Percentiles rank a stretch among this genome's conserved stretches.
Evolutionary conservation across 2,888 invertebrate genomes (phyloP).

Genomic region (Macrosoma leucophasiata): DNA sequence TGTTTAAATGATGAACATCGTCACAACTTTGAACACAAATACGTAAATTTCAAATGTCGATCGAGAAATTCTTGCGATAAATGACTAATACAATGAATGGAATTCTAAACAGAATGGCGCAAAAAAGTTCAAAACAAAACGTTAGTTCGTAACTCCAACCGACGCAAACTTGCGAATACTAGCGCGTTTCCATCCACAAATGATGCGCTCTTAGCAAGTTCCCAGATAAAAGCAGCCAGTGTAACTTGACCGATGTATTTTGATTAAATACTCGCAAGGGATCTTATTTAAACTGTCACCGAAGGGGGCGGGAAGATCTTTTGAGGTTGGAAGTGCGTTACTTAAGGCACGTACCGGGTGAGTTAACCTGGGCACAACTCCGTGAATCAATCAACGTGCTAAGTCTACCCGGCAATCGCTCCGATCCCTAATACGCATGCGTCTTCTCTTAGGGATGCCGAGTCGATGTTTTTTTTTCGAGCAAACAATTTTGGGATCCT

Average conservation of each 20-base stretch:
- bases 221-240: slow-evolving; percentile 36
- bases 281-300: slow-evolving; percentile 17
- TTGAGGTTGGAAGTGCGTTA: slow-evolving; percentile 40
- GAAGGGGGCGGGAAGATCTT: slow-evolving; percentile 31
- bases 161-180: slow-evolving; percentile 3
- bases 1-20: no score
- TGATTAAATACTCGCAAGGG: slow-evolving; percentile 22
- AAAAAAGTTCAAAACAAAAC: slow-evolving; percentile 15
- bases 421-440: slow-evolving; percentile 50
- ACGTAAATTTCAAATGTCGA: no score
- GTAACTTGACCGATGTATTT: slow-evolving; percentile 32
- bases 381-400: slow-evolving; percentile 69
- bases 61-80: no score
- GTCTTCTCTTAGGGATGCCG: slow-evolving; percentile 46
- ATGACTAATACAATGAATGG: no score
- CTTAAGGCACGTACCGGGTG: slow-evolving; percentile 47
- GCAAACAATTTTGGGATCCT: no score
- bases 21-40: no score
- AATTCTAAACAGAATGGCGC: no score
- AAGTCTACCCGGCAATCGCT: slow-evolving; percentile 57
- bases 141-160: slow-evolving; percentile 6
- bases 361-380: slow-evolving; percentile 67
- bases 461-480: slow-evolving; percentile 27
- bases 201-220: slow-evolving; percentile 34
- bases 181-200: slow-evolving; percentile 32